Percentiles rank a stretch among this genome's conserved stretches.
Evolutionary conservation across 1,140 invertebrate species (phyloP).

Genomic region (Drosophila melanogaster): Release_6_plus_ISO1_MT NT_033779.5:10767001-10767500

Average conservation of each 20-base stretch:
- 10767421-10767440: background rate
- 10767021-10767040: too few species aligned
- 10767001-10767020: background rate
- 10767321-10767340: constrained; percentile 36
- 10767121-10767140: too few species aligned
- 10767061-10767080: background rate
- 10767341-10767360: constrained; percentile 69
- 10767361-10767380: constrained; percentile 36
- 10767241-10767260: constrained; percentile 22
- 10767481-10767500: constrained; percentile 74
- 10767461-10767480: constrained; percentile 3
- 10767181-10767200: background rate
- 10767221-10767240: constrained; percentile 1
- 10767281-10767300: background rate
- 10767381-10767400: background rate
- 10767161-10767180: background rate
- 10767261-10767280: constrained; percentile 28
- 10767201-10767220: background rate
- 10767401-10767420: background rate
- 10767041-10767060: too few species aligned
- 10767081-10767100: background rate
- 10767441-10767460: background rate
- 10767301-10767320: constrained; percentile 19
- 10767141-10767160: too few species aligned
- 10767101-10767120: too few species aligned